Conservation (phyloP, 2,797 vertebrate species). For the Valencia hispanica region DNA sequence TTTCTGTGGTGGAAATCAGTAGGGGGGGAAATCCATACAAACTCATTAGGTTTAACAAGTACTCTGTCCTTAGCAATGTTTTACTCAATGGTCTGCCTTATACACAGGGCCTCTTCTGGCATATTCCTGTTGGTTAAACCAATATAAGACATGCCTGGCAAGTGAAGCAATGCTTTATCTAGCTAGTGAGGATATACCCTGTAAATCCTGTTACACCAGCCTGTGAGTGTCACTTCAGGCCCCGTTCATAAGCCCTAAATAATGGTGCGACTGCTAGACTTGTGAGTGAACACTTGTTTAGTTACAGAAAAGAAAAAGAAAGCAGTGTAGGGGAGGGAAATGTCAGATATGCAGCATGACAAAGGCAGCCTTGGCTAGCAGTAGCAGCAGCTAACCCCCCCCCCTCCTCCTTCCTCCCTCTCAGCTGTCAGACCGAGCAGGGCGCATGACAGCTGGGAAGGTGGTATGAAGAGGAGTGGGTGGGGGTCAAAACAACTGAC, state of each 20-base stretch:
- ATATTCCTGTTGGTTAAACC: conserved; percentile 27
- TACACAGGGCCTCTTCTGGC: conserved; percentile 9
- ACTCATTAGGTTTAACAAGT: neutral
- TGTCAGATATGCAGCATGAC: conserved; percentile 44
- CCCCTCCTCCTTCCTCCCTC: conserved; percentile 2
- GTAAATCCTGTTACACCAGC: conserved; percentile 80
- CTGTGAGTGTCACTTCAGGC: conserved; percentile 48
- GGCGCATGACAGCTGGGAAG: conserved; percentile 75
- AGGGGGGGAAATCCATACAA: neutral
- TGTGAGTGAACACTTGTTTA: neutral
- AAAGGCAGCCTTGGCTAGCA: conserved; percentile 56
- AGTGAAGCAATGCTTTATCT: conserved; percentile 39
- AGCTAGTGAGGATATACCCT: conserved; percentile 52
- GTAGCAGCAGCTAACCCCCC: conserved; percentile 48
- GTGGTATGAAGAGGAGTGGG: conserved; percentile 13
- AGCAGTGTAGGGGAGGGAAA: neutral
- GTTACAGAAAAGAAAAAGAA: neutral
- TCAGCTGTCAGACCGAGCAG: conserved; percentile 64
- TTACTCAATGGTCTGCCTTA: neutral
- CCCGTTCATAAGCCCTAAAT: conserved; percentile 30
- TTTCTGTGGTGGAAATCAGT: neutral
- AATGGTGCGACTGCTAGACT: neutral
- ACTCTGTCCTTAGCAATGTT: neutral
- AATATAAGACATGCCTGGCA: conserved; percentile 36
- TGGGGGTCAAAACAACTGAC: conserved; percentile 57